These are phyloP conservation scores for Callorhinus ursinus DNA, from an alignment of 2,113 vertebrate genomes.

Conservation along the genomic window DNA sequence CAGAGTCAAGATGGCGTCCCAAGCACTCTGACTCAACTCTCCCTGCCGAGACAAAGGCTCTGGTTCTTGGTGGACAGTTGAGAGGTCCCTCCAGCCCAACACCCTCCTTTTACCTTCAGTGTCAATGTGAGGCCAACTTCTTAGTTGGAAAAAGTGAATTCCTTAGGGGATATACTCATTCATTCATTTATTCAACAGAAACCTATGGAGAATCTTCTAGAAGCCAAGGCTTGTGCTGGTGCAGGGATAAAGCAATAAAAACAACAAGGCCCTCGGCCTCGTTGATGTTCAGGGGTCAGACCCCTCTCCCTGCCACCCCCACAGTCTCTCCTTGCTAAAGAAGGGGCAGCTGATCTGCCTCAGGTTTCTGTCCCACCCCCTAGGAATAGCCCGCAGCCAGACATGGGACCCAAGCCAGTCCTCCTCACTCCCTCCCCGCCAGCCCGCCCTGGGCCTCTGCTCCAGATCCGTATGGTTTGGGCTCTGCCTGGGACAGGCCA, in stretches of 20 bases:
- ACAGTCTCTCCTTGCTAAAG: background rate
- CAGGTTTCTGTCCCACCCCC: background rate
- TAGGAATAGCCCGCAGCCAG: background rate
- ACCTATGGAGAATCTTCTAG: conserved; percentile 30
- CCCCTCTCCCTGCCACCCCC: background rate
- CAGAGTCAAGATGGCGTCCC: background rate
- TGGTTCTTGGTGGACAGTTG: background rate
- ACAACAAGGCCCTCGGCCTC: background rate
- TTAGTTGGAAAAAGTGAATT: background rate
- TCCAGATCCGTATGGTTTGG: background rate
- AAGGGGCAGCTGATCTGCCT: background rate
- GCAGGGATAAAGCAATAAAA: background rate
- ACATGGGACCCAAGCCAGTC: background rate
- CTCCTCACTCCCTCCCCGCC: background rate
- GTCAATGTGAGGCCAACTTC: background rate
- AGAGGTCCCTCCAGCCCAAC: background rate
- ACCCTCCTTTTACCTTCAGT: background rate
- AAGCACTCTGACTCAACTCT: background rate
- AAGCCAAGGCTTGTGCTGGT: background rate
- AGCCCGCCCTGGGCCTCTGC: background rate
- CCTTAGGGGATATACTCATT: background rate
- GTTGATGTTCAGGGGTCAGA: background rate
- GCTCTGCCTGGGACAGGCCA: conserved; percentile 49
- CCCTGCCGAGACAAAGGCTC: conserved; percentile 63
- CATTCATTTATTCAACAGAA: background rate